Base-by-base conservation (phyloP, 2,797 vertebrate genomes). In the Pachyuromys duprasi region DNA sequence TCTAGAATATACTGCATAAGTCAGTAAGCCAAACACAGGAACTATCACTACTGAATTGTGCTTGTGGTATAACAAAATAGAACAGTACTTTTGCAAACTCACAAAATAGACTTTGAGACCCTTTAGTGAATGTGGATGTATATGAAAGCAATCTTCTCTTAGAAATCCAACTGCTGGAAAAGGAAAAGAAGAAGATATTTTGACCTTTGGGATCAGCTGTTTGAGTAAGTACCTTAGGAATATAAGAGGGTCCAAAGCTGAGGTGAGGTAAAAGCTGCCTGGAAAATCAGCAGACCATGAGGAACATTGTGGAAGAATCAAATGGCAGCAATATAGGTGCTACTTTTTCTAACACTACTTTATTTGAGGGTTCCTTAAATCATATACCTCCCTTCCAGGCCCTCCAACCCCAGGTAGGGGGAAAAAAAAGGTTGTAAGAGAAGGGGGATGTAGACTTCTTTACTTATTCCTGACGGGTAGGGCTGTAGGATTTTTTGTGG, bases 1-100 rank as follows among this genome's bases (percentile, higher is more conserved):
- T 91, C 60, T 84, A 93, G 26, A 93, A 57, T n/a, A 78, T 33
- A 91, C 89, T 28, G n/a, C 7, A 55, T 91, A 84, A 90, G 81
- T 8, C 84, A 90, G 87, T 55, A 42, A 1, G 0, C 7, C 33
- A 81, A 90, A 45, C 22, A 69, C 7, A 55, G 63, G 4, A 53
- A 3, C n/a, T 24, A 53, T 69, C 26, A 12, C 90, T 31, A 18
- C 62, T 9, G 55, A 81, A 63, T 36, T 84, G 2, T 83, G 74
- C n/a, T 42, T 49, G 26, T 90, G 4, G 17, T 70, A 49, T 17
- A 89, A 60, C 83, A 90, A 93, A 60, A 62, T 31, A 70, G 69
- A n/a, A 5, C 6, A 20, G 0, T 24, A 60, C 82, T 87, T 53
- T 93, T 95, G 15, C 67, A 89, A 79, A 80, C 18, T 22, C 79